phyloP scores from a whole-genome alignment of 2,113 vertebrate species.

The Platanista minor region DNA sequence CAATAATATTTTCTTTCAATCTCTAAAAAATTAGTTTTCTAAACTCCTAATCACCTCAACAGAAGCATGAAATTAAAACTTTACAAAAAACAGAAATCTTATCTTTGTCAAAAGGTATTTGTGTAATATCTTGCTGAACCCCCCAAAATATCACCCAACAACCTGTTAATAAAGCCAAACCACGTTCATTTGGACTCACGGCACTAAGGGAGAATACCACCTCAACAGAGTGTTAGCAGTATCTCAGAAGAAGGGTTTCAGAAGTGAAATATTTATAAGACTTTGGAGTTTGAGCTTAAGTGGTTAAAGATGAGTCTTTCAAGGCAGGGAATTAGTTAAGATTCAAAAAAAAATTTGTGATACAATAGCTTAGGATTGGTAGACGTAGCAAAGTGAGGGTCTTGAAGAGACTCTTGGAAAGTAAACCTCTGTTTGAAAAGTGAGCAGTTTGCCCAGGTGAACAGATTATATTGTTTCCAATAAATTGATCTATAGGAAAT shows the following conservation, averaged over 20 bases:
- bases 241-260: not conserved
- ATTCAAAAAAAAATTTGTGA: not conserved
- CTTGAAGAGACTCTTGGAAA: not conserved
- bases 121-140: not conserved
- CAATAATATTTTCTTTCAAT: not conserved
- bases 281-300: not conserved
- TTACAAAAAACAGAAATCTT: not conserved
- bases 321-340: not conserved
- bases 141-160: not conserved
- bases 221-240: not conserved
- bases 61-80: constrained; percentile 13
- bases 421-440: not conserved
- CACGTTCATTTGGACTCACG: not conserved
- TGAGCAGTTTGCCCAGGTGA: not conserved
- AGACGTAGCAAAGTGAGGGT: not conserved
- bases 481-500: not conserved
- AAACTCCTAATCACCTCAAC: not conserved
- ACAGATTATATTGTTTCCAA: not conserved
- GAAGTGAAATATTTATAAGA: not conserved
- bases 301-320: not conserved
- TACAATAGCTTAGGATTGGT: not conserved
- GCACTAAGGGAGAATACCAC: not conserved
- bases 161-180: not conserved
- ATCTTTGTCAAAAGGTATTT: not conserved
- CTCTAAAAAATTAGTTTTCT: not conserved